phyloP scores from a whole-genome alignment of 2,113 vertebrate genomes.

The Sceloporus undulatus region DNA sequence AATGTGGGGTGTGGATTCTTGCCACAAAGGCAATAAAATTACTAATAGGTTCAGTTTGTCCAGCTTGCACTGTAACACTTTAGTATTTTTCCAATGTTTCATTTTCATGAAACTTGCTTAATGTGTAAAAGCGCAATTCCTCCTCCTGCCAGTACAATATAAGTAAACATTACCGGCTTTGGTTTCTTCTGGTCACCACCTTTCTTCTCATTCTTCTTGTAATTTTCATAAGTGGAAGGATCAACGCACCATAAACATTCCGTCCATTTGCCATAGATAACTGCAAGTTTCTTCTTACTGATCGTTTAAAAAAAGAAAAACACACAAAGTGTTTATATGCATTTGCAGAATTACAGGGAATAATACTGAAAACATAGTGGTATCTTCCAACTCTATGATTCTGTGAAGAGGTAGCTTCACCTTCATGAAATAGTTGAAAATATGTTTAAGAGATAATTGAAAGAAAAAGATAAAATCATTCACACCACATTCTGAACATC shows the following conservation, averaged over 20 bases:
- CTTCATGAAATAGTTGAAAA: not conserved
- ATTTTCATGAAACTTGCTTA: not conserved
- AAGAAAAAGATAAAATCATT: too few species aligned
- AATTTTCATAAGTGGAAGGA: constrained; percentile 82
- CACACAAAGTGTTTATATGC: not conserved
- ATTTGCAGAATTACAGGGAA: not conserved
- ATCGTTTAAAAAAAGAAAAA: constrained; percentile 5
- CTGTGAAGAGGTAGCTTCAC: not conserved
- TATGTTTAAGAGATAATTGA: too few species aligned
- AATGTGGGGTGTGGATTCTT: rapidly evolving
- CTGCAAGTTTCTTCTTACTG: constrained; percentile 93
- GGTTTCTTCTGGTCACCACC: constrained; percentile 81
- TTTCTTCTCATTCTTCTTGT: constrained; percentile 88
- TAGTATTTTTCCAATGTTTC: not conserved
- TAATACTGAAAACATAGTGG: not conserved
- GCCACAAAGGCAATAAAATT: not conserved
- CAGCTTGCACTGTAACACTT: not conserved
- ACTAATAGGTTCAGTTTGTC: not conserved
- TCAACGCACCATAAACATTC: constrained; percentile 95
- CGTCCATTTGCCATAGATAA: constrained; percentile 98
- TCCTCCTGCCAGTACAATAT: constrained; percentile 8
- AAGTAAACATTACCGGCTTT: constrained; percentile 79
- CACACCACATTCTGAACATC: too few species aligned
- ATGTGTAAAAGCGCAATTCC: not conserved
- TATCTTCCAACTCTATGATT: not conserved